phyloP scores from a whole-genome alignment of 2,888 invertebrate genomes.

The Dicycla oo region DNA sequence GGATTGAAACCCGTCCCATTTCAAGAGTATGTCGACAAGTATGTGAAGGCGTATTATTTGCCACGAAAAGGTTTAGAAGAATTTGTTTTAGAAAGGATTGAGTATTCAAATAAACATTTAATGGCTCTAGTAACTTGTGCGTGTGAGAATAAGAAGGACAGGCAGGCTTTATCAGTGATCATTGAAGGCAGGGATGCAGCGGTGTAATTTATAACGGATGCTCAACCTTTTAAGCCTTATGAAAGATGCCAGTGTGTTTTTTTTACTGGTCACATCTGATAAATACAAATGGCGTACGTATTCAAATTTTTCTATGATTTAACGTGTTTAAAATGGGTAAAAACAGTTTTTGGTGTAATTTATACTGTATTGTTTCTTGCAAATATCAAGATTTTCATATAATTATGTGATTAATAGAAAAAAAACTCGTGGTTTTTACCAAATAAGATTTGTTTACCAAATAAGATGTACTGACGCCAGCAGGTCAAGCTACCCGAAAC shows the following conservation, averaged over 20 bases:
- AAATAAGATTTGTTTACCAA: not conserved
- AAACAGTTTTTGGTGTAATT: not conserved
- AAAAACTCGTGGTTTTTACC: not conserved
- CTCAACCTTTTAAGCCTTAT: not conserved
- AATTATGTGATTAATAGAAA: not conserved
- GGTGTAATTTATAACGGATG: constrained; percentile 12
- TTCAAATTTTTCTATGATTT: not conserved
- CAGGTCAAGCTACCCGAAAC: too few species aligned
- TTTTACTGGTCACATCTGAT: not conserved
- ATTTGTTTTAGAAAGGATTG: constrained; percentile 96
- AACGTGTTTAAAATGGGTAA: not conserved
- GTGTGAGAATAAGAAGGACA: constrained; percentile 96
- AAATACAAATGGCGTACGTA: not conserved
- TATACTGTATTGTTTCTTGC: not conserved
- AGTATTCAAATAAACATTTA: constrained; percentile 97
- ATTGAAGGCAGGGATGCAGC: constrained; percentile 91
- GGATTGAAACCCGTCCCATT: constrained; percentile 96
- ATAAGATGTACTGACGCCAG: not conserved
- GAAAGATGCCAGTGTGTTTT: not conserved
- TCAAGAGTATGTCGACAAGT: constrained; percentile 97
- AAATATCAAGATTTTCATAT: not conserved
- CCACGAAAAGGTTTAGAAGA: constrained; percentile 96
- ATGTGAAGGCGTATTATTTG: constrained; percentile 99
- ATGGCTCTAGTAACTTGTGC: constrained; percentile 95
- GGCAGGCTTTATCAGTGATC: constrained; percentile 93